Conservation (phyloP, 2,113 vertebrate species). For the Gallinago undulata region DNA sequence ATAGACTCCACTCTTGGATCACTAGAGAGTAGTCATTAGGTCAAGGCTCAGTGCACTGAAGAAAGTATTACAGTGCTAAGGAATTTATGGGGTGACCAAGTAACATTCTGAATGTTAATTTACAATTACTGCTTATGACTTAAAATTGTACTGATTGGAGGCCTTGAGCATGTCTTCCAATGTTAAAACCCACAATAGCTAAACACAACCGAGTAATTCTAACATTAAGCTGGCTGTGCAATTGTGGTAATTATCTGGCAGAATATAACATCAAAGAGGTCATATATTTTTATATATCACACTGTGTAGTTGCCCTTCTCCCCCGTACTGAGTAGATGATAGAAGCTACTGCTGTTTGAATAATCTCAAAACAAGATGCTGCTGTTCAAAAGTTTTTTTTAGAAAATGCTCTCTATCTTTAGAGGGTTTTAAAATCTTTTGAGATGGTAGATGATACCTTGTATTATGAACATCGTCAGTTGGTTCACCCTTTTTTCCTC, state of each 20-base stretch:
- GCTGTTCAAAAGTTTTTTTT: not conserved
- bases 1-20: not conserved
- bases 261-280: not conserved
- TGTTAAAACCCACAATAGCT: not conserved
- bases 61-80: not conserved
- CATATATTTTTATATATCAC: rapidly evolving
- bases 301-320: not conserved
- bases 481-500: not conserved
- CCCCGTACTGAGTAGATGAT: not conserved
- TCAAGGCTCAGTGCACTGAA: not conserved
- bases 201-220: not conserved
- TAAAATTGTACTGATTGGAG: not conserved
- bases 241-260: not conserved
- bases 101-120: not conserved
- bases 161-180: not conserved
- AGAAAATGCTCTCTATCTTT: not conserved
- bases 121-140: not conserved
- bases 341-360: not conserved
- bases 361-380: not conserved
- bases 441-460: not conserved
- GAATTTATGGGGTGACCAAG: not conserved
- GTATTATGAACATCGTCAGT: not conserved
- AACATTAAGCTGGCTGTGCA: not conserved
- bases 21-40: not conserved
- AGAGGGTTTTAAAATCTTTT: not conserved